phyloP scores from a whole-genome alignment of 2,888 invertebrate species.

The Tenthredo scrophulariae region DNA sequence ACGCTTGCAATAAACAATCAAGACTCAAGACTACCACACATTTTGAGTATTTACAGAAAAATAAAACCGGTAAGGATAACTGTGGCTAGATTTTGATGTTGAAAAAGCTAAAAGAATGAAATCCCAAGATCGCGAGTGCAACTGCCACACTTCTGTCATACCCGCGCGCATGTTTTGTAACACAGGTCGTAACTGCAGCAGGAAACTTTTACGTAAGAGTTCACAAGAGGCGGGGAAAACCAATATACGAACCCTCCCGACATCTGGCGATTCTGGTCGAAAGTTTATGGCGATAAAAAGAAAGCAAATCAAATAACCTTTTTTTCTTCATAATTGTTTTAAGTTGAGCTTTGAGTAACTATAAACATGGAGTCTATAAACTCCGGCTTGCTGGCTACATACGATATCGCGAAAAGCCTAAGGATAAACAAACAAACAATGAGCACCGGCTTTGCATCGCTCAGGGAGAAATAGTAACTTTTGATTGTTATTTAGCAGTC shows the following conservation, averaged over 20 bases:
- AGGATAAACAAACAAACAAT: neutral
- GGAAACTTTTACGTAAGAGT: conserved; percentile 35
- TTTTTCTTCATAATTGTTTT: neutral
- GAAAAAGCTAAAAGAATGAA: neutral
- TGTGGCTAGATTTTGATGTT: neutral
- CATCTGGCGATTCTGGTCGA: neutral
- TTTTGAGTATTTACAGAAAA: neutral
- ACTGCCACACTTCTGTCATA: conserved; percentile 3
- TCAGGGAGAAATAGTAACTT: neutral
- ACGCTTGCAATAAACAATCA: neutral
- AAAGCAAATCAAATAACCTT: neutral
- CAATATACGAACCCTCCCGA: conserved; percentile 10
- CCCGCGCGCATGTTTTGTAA: conserved; percentile 28
- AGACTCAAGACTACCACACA: neutral
- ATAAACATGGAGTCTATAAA: neutral
- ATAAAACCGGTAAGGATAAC: neutral
- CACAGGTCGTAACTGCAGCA: conserved; percentile 26
- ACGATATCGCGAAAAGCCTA: no score
- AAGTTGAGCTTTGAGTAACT: neutral
- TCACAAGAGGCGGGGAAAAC: neutral
- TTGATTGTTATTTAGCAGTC: neutral
- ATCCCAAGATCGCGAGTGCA: neutral
- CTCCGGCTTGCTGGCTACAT: no score
- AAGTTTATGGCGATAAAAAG: conserved; percentile 27
- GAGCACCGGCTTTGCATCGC: no score